Conservation (phyloP, 2,797 vertebrate genomes). For the Peromyscus attwateri region DNA sequence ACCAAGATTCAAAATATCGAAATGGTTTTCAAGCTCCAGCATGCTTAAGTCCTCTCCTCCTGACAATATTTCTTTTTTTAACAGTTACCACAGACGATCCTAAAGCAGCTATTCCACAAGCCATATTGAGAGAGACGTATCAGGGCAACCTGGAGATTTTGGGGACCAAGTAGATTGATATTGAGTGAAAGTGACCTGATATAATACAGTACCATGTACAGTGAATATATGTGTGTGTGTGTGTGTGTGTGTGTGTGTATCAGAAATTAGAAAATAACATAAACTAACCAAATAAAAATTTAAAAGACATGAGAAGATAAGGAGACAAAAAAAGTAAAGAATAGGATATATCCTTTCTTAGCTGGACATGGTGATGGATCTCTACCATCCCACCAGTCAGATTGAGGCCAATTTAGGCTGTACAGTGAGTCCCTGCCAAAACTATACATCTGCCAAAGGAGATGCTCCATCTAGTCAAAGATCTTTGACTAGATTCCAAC, state of each 20-base stretch:
- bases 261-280: not conserved
- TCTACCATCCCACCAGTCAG: not conserved
- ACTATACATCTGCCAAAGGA: not conserved
- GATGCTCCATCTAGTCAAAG: not conserved
- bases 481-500: not conserved
- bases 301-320: not conserved
- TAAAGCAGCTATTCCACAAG: not conserved
- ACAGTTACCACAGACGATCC: not conserved
- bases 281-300: not conserved
- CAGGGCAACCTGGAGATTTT: not conserved
- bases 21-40: not conserved
- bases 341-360: not conserved
- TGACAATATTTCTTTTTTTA: not conserved
- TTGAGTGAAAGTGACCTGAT: not conserved
- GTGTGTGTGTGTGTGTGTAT: no score
- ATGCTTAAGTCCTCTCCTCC: not conserved
- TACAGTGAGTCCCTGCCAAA: not conserved
- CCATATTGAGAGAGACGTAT: not conserved
- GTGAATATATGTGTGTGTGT: not conserved
- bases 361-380: not conserved
- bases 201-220: not conserved
- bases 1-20: slow-evolving; percentile 26
- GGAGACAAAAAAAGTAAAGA: not conserved
- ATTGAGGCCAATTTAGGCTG: not conserved
- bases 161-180: not conserved